Conservation (phyloP, 2,888 invertebrate genomes). For the Ophion slaviceki region DNA sequence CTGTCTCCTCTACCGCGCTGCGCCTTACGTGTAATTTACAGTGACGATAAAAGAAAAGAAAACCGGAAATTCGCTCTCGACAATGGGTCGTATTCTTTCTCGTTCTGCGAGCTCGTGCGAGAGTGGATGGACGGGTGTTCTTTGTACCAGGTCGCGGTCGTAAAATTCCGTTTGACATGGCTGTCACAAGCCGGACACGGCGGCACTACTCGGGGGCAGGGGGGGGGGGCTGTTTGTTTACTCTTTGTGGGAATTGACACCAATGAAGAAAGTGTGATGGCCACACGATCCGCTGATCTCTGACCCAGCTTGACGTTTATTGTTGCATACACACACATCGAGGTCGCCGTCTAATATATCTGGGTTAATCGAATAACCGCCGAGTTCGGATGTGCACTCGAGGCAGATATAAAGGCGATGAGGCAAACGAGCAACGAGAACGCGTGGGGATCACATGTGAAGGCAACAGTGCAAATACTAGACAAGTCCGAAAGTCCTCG, state of each 20-base stretch:
- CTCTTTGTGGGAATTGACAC: constrained; percentile 21
- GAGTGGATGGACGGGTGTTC: not conserved
- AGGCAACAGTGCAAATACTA: not conserved
- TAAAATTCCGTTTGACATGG: not conserved
- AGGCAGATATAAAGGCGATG: not conserved
- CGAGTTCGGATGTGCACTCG: not conserved
- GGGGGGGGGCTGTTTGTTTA: not conserved
- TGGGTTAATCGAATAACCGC: constrained; percentile 42
- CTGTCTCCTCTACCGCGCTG: constrained; percentile 5
- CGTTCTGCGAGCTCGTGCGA: not conserved
- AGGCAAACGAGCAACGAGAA: not conserved
- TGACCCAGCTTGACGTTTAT: constrained; percentile 4
- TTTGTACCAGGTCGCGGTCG: constrained; percentile 3
- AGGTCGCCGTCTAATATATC: constrained; percentile 26
- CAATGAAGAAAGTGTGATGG: constrained; percentile 29
- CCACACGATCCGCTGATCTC: constrained; percentile 13
- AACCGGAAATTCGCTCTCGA: constrained; percentile 23
- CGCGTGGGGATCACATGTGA: not conserved
- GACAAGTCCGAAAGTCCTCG: not conserved
- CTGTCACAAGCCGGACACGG: not conserved
- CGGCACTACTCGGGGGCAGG: not conserved
- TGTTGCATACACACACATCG: not conserved
- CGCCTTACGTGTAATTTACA: constrained; percentile 37
- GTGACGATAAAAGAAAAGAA: constrained; percentile 23
- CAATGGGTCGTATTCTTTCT: constrained; percentile 12